Conservation (phyloP, 2,888 invertebrate genomes). For the Lomographa bimaculata region DNA sequence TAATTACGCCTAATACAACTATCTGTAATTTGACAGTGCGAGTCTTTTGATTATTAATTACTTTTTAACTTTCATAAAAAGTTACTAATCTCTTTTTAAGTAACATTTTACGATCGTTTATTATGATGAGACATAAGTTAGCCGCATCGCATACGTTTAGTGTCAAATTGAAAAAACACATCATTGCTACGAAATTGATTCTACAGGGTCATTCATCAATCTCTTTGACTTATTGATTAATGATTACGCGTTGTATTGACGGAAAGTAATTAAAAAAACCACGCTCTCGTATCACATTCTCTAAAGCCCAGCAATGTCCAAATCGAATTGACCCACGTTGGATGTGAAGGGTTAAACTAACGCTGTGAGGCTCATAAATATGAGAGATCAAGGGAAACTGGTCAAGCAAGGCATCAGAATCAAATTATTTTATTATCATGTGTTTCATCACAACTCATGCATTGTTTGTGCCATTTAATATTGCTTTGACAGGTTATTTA, state of each 20-base stretch:
- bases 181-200: constrained; percentile 75
- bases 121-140: constrained; percentile 38
- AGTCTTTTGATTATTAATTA: constrained; percentile 33
- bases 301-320: constrained; percentile 38
- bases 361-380: constrained; percentile 9
- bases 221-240: constrained; percentile 77
- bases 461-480: constrained; percentile 53
- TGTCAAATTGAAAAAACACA: constrained; percentile 78
- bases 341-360: constrained; percentile 17
- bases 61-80: constrained; percentile 16
- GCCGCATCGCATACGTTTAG: constrained; percentile 59
- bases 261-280: constrained; percentile 76
- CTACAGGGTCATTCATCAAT: constrained; percentile 71
- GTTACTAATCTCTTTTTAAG: constrained; percentile 34
- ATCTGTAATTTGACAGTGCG: constrained; percentile 10
- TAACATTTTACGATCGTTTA: constrained; percentile 31
- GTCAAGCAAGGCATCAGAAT: constrained; percentile 42
- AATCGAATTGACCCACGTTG: constrained; percentile 36
- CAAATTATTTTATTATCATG: constrained; percentile 67
- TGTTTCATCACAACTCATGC: constrained; percentile 52
- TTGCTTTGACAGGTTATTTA: constrained; percentile 66
- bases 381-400: constrained; percentile 41
- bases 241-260: constrained; percentile 67
- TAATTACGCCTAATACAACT: too few relatives aligned
- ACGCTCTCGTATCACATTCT: constrained; percentile 50